These are phyloP conservation scores for Ophthalmolycus amberensis DNA, from an alignment of 2,113 vertebrate genomes.

Conservation along the genomic window DNA sequence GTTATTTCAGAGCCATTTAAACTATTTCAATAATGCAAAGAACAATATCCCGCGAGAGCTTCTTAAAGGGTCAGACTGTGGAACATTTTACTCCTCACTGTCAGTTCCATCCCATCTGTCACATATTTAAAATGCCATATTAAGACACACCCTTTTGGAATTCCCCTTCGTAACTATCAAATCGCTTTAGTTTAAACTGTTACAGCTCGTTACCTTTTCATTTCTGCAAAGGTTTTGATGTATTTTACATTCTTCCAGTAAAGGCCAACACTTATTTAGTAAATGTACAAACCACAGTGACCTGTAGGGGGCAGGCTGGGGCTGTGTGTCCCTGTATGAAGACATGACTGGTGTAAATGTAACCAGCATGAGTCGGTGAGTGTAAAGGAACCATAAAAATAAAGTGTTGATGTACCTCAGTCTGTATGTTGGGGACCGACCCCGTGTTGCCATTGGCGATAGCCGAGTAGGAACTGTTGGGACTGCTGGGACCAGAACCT, in stretches of 20 bases:
- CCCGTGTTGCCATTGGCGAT: conserved; percentile 78
- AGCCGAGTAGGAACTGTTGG: conserved; percentile 75
- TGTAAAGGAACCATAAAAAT: neutral
- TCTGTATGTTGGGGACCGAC: conserved; percentile 79
- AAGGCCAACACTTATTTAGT: neutral
- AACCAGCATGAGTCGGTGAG: neutral
- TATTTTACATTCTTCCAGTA: neutral
- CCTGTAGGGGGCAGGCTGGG: conserved; percentile 44
- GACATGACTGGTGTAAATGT: conserved; percentile 4
- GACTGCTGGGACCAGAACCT: conserved; percentile 79
- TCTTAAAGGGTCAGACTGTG: too few species aligned
- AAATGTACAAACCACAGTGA: neutral
- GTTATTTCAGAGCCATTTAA: too few species aligned
- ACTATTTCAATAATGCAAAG: too few species aligned
- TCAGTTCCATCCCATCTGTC: neutral
- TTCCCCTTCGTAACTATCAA: neutral
- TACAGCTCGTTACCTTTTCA: neutral
- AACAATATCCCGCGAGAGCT: too few species aligned
- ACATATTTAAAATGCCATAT: neutral
- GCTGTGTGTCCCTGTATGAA: neutral
- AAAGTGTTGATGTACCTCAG: conserved; percentile 58
- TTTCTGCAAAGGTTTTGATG: neutral
- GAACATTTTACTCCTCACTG: too few species aligned
- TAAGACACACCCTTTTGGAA: neutral
- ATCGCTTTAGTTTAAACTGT: neutral